Percentiles rank a stretch among this genome's conserved stretches.
Conservation (phyloP, 2,888 invertebrate species). For the Hydroisotoma schaefferi region DNA sequence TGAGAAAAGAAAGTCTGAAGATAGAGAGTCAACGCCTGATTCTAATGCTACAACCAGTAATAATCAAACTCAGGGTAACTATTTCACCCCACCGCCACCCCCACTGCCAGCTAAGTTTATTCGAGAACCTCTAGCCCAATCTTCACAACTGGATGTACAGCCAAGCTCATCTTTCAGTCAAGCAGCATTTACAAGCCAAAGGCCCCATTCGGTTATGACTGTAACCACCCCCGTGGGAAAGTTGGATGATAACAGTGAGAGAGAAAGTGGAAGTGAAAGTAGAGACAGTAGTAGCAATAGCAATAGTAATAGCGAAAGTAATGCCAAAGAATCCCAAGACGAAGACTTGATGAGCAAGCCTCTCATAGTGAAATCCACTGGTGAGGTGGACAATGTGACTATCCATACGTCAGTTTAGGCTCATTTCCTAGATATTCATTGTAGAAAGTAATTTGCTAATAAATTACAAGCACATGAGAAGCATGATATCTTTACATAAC, state of each 20-base stretch:
- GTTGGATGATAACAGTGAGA: slow-evolving; percentile 13
- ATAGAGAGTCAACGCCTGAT: slow-evolving; percentile 14
- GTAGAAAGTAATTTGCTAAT: too few species aligned
- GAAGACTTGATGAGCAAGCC: slow-evolving; percentile 14
- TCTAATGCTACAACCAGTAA: slow-evolving; percentile 14
- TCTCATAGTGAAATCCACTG: slow-evolving; percentile 22
- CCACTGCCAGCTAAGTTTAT: slow-evolving; percentile 30
- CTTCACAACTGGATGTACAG: slow-evolving; percentile 11
- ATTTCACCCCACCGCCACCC: slow-evolving; percentile 27
- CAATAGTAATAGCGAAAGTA: neutral
- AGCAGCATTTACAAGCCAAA: slow-evolving; percentile 11
- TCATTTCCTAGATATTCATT: too few species aligned
- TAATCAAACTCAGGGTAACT: slow-evolving; percentile 11
- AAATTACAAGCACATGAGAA: too few species aligned
- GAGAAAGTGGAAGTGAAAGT: slow-evolving; percentile 14
- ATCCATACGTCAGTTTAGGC: slow-evolving; percentile 32
- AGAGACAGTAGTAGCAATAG: neutral
- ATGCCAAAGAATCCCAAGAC: slow-evolving; percentile 15
- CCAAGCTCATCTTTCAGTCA: slow-evolving; percentile 11
- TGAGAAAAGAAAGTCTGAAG: slow-evolving; percentile 41
- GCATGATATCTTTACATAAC: too few species aligned
- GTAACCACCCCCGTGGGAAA: slow-evolving; percentile 1
- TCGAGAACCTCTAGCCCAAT: slow-evolving; percentile 4
- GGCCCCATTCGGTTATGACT: slow-evolving; percentile 30
- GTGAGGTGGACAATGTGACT: slow-evolving; percentile 22